Conservation (phyloP, 2,113 vertebrate species). For the Psophia crepitans region DNA sequence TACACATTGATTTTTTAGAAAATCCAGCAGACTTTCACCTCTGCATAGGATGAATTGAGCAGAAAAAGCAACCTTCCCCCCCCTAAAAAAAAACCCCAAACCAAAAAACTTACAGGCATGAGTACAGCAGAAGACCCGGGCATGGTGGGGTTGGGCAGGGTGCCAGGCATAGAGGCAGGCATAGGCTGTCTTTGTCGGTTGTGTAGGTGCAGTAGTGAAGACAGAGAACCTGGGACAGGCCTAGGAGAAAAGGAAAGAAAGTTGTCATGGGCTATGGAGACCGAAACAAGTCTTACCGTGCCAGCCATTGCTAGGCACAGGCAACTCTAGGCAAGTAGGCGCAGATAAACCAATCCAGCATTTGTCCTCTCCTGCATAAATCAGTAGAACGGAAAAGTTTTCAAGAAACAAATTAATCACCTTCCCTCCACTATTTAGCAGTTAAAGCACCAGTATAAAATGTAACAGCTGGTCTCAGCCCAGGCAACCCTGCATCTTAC, state of each 20-base stretch:
- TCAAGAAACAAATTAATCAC: constrained; percentile 58
- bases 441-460: constrained; percentile 33
- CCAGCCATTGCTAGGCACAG: neutral
- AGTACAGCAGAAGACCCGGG: constrained; percentile 96
- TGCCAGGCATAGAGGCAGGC: constrained; percentile 98
- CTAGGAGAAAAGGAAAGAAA: constrained; percentile 70
- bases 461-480: neutral
- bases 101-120: constrained; percentile 90
- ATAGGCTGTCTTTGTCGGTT: constrained; percentile 98
- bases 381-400: constrained; percentile 41
- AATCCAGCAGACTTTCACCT: neutral
- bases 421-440: constrained; percentile 44
- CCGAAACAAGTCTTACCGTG: neutral
- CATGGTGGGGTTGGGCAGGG: constrained; percentile 97
- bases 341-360: neutral
- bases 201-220: constrained; percentile 95
- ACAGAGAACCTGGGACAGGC: constrained; percentile 97
- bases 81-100: neutral
- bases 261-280: neutral
- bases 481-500: neutral
- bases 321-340: neutral
- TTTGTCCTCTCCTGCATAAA: constrained; percentile 33
- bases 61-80: neutral
- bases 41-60: neutral
- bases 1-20: neutral